Conservation (phyloP, 2,113 vertebrate species). For the Phaethornis superciliosus region DNA sequence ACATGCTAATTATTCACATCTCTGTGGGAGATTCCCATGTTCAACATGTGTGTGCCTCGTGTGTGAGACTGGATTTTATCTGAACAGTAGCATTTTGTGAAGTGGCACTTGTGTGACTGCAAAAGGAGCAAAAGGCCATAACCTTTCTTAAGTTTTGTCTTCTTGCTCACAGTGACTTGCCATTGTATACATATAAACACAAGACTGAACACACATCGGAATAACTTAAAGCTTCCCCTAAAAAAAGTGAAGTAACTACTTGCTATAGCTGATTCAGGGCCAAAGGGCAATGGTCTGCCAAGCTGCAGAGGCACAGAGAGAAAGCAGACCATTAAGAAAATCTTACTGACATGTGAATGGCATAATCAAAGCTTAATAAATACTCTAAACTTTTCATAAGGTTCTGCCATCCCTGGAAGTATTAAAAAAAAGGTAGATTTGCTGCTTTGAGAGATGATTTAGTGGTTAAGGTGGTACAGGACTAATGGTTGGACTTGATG, state of each 20-base stretch:
- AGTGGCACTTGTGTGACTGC: too few species aligned
- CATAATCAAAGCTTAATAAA: background rate
- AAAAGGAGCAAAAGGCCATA: too few species aligned
- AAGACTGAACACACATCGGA: background rate
- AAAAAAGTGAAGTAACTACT: background rate
- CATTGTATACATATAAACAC: background rate
- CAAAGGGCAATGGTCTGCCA: background rate
- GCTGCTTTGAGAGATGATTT: too few species aligned
- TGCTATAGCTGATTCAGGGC: background rate
- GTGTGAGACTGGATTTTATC: too few species aligned
- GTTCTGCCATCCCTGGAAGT: background rate
- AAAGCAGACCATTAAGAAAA: background rate
- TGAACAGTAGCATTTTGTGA: too few species aligned
- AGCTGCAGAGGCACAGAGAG: background rate
- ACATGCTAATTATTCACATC: too few species aligned
- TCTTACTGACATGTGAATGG: background rate
- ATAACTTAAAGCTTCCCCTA: background rate
- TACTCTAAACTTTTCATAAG: background rate
- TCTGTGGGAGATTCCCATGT: too few species aligned
- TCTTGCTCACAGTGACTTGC: background rate
- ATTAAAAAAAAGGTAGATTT: too few species aligned
- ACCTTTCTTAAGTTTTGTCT: too few species aligned
- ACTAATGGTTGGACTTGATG: too few species aligned
- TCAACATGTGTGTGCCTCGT: too few species aligned
- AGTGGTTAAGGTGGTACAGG: too few species aligned